Conservation (phyloP, 2,888 invertebrate species). For the Odiellus spinosus region DNA sequence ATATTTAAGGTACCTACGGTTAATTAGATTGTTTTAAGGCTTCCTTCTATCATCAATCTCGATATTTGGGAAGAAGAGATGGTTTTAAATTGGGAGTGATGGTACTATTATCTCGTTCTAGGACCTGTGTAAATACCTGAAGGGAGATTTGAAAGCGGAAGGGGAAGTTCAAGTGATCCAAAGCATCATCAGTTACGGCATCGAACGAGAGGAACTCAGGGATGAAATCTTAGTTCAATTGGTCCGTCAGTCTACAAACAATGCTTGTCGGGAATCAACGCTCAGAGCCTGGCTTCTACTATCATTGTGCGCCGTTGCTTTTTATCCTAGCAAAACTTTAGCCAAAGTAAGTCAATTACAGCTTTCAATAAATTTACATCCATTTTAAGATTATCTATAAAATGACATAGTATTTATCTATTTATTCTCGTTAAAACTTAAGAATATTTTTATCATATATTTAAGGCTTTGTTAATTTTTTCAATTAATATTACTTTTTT, state of each 20-base stretch:
- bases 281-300: slow-evolving; percentile 76
- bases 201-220: slow-evolving; percentile 75
- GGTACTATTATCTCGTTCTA: background rate
- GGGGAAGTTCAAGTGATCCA: slow-evolving; percentile 68
- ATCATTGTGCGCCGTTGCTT: slow-evolving; percentile 76
- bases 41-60: too few species aligned
- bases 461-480: too few species aligned
- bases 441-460: too few species aligned
- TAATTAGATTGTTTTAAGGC: too few species aligned
- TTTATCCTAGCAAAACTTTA: slow-evolving; percentile 70
- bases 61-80: too few species aligned
- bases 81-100: too few species aligned
- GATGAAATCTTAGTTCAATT: slow-evolving; percentile 61
- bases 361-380: slow-evolving; percentile 2
- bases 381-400: slow-evolving; percentile 3
- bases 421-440: slow-evolving; percentile 1
- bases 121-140: slow-evolving; percentile 49
- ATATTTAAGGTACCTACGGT: slow-evolving; percentile 57
- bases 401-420: background rate
- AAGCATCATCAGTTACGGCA: slow-evolving; percentile 63
- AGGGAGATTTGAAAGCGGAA: slow-evolving; percentile 70
- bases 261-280: slow-evolving; percentile 65
- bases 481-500: too few species aligned
- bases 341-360: slow-evolving; percentile 38
- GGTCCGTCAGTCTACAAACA: slow-evolving; percentile 47